Conservation (phyloP, 1,140 invertebrate genomes). For the Lycorma delicatula region DNA sequence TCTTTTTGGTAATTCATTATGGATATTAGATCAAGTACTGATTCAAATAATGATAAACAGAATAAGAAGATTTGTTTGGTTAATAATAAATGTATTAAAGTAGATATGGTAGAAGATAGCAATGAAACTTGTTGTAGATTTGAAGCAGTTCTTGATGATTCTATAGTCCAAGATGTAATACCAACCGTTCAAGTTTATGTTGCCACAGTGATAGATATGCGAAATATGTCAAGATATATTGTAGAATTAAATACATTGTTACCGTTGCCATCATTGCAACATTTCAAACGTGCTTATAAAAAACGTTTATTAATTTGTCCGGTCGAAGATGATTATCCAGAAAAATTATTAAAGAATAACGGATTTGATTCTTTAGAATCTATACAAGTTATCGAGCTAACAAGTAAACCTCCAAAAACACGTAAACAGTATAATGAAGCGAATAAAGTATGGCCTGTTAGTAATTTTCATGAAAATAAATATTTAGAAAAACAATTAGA, state of each 20-base stretch:
- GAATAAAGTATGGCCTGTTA: constrained; percentile 66
- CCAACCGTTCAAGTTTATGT: no score
- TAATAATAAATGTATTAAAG: no score
- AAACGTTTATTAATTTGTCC: constrained; percentile 14
- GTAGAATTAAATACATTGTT: constrained; percentile 44
- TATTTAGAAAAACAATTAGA: constrained; percentile 54
- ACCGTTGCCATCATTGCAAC: constrained; percentile 50
- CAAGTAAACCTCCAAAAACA: constrained; percentile 49
- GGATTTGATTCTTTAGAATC: constrained; percentile 42
- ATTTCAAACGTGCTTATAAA: constrained; percentile 60
- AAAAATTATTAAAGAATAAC: constrained; percentile 10
- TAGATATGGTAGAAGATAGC: no score
- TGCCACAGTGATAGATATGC: constrained; percentile 29
- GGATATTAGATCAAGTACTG: no score
- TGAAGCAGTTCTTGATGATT: no score
- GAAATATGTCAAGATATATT: constrained; percentile 54
- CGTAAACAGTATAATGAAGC: constrained; percentile 56
- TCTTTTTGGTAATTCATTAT: no score
- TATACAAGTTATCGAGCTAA: constrained; percentile 48
- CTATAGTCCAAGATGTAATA: no score
- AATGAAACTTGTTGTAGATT: no score
- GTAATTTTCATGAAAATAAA: constrained; percentile 66
- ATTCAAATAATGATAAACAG: no score
- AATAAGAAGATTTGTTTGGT: no score
- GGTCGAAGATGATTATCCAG: neutral